Evolutionary conservation across 2,888 invertebrate genomes (phyloP), one percentile per base, ranked within the genome.

Genomic region (Malachius bipustulatus): DNA sequence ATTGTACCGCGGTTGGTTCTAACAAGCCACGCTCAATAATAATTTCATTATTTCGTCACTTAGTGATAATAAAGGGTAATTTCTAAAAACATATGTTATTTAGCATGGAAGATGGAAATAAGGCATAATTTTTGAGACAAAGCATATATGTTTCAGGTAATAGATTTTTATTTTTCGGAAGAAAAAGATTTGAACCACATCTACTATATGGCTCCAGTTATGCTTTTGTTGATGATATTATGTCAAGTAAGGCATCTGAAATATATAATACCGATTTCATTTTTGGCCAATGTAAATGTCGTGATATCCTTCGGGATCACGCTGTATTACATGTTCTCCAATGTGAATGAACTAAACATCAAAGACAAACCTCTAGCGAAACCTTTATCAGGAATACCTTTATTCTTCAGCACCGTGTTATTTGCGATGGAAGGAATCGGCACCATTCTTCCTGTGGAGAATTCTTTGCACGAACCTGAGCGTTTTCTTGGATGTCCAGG

Each of bases 361-460:
- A 73, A 3, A 38, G 65, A 45, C 63, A 61, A 26, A 50, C 69
- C 66, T 40, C 62, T 55, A 51, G 65, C 75, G 13, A 26, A 44
- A 46, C 14, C 39, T 16, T 28, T 39, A 11, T 36, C 30, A 32
- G 8, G 44, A 6, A 67, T 90, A 51, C 96, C 97, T 0, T 65
- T 90, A 32, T 97, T 90, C 65, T 88, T 97, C 58, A 74, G 94
- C 35, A 96, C 94, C 1, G 94, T 91, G 0, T 82, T 98, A 47
- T 98, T 94, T 58, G 90, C 97, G 2, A 96, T 97, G 77, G 97
- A 98, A 67, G 91, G 89, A 30, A 94, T 97, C 45, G 87, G 87
- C 28, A 83, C 82, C 32, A 85, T 94, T 8, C 78, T 96, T 72
- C 96, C 96, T 0, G 77, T 96, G n/a, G 93, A 94, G 61, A 93